These are phyloP conservation scores for Drosophila conformis DNA, from an alignment of 2,888 invertebrate species.

Conservation along the genomic window DNA sequence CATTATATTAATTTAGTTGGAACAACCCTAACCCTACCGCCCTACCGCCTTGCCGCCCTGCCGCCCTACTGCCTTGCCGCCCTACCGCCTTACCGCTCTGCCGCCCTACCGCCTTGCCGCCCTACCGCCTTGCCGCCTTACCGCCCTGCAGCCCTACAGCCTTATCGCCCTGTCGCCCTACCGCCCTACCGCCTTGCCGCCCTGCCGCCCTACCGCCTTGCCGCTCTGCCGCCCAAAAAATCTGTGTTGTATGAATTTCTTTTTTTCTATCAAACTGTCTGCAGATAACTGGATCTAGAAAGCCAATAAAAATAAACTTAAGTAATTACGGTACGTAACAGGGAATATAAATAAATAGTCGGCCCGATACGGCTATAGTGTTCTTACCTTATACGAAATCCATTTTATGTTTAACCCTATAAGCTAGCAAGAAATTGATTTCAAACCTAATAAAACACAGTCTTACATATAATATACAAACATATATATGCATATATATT, in stretches of 20 bases:
- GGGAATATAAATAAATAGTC: slow-evolving; percentile 52
- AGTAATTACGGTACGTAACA: slow-evolving; percentile 16
- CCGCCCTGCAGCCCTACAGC: too few relatives aligned
- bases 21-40: too few relatives aligned
- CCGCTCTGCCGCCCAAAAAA: neutral
- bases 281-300: neutral
- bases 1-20: too few relatives aligned
- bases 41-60: too few relatives aligned
- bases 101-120: too few relatives aligned
- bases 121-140: too few relatives aligned
- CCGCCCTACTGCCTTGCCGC: too few relatives aligned
- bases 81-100: too few relatives aligned
- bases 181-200: too few relatives aligned
- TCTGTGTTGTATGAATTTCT: neutral
- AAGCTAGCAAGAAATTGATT: slow-evolving; percentile 54
- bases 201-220: too few relatives aligned
- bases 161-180: too few relatives aligned
- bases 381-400: slow-evolving; percentile 49
- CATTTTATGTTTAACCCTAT: slow-evolving; percentile 47
- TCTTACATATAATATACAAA: slow-evolving; percentile 49
- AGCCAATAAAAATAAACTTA: slow-evolving; percentile 1
- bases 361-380: slow-evolving; percentile 41
- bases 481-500: slow-evolving; percentile 49
- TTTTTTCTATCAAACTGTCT: neutral
- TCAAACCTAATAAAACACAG: slow-evolving; percentile 49